A percentile compares a stretch with the other conserved stretches of the same genome.
Conservation (phyloP, 2,113 vertebrate genomes). For the Ranitomeya imitator region DNA sequence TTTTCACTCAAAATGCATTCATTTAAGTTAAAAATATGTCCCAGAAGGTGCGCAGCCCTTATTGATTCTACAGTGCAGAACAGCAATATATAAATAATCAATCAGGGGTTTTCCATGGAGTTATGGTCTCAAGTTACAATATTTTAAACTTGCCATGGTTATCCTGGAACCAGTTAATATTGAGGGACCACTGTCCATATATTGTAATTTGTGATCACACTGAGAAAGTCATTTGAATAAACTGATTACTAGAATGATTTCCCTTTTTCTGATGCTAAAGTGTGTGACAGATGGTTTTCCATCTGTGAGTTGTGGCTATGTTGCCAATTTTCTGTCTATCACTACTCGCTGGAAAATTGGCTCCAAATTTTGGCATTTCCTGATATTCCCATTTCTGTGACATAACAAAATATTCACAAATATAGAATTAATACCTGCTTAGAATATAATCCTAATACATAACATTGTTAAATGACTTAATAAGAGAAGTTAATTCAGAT, state of each 20-base stretch:
- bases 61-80: too few relatives aligned
- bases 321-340: slow-evolving; percentile 14
- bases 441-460: neutral
- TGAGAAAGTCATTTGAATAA: too few relatives aligned
- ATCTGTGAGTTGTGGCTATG: neutral
- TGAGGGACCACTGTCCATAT: too few relatives aligned
- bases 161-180: too few relatives aligned
- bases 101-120: too few relatives aligned
- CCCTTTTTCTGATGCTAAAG: neutral
- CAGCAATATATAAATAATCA: too few relatives aligned
- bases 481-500: neutral
- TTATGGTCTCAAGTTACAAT: too few relatives aligned
- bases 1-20: too few relatives aligned
- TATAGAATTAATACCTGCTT: neutral
- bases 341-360: neutral
- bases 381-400: neutral
- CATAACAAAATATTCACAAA: neutral
- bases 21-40: too few relatives aligned
- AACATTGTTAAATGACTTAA: neutral
- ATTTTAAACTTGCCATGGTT: too few relatives aligned
- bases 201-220: too few relatives aligned
- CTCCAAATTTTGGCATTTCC: neutral
- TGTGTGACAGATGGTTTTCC: slow-evolving; percentile 18
- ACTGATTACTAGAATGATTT: neutral
- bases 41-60: too few relatives aligned